A percentile compares a stretch with the other conserved stretches of the same genome.
Conservation (phyloP, 2,888 invertebrate species). For the Platypus cylindrus region DNA sequence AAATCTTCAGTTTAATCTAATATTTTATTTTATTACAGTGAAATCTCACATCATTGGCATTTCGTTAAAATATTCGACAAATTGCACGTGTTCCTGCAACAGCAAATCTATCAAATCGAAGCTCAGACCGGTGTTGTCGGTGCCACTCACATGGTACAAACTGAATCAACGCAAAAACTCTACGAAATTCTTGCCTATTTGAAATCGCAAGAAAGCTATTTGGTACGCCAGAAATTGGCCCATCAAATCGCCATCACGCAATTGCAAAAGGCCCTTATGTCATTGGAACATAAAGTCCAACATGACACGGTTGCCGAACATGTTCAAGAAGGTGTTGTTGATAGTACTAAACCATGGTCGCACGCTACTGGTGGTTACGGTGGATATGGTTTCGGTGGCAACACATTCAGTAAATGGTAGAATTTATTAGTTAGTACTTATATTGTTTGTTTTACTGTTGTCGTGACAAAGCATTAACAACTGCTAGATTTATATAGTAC, state of each 20-base stretch:
- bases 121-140: background rate
- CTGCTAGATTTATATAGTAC: no score
- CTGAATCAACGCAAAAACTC: background rate
- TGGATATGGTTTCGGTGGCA: no score
- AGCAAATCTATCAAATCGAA: constrained; percentile 7
- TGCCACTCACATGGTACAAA: no score
- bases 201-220: constrained; percentile 3
- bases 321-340: background rate
- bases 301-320: constrained; percentile 6
- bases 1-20: background rate
- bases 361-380: no score
- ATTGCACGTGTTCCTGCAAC: constrained; percentile 7
- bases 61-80: constrained; percentile 8
- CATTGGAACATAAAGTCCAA: constrained; percentile 5
- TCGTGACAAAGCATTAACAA: no score
- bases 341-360: constrained; percentile 2
- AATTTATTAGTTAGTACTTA: no score
- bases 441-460: no score
- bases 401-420: no score
- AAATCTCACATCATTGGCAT: constrained; percentile 9
- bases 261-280: constrained; percentile 6
- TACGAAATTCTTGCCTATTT: constrained; percentile 3
- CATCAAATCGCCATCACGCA: constrained; percentile 7
- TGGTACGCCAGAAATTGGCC: constrained; percentile 6
- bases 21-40: no score